A percentile compares a stretch with the other conserved stretches of the same genome.
phyloP scores from a whole-genome alignment of 2,797 vertebrate species.

The Phyllotis vaccarum region DNA sequence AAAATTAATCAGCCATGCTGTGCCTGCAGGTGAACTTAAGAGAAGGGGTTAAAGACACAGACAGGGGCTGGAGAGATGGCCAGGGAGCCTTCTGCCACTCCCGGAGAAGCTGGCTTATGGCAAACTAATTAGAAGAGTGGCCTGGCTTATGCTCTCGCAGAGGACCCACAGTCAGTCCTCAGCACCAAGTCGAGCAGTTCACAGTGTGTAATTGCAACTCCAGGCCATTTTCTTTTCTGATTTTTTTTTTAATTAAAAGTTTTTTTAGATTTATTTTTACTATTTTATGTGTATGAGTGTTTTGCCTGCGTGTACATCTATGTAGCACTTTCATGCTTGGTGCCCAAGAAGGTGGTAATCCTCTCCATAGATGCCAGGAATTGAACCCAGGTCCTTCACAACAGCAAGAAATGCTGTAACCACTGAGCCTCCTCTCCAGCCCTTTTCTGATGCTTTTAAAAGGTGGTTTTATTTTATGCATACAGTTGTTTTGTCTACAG shows the following conservation, averaged over 20 bases:
- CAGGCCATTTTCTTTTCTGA: neutral
- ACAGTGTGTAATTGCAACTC: neutral
- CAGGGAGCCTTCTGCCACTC: neutral
- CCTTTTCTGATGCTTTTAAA: neutral
- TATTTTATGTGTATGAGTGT: neutral
- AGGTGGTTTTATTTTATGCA: neutral
- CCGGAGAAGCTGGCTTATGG: neutral
- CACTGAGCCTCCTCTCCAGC: neutral
- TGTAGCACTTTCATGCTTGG: neutral
- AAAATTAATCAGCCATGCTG: neutral
- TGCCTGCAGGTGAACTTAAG: neutral
- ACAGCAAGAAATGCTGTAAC: neutral
- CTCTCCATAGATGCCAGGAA: neutral
- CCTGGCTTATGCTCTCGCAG: fast-evolving
- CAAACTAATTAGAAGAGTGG: neutral
- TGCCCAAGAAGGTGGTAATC: neutral
- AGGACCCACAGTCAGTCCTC: neutral
- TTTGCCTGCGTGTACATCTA: neutral
- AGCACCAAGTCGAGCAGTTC: neutral
- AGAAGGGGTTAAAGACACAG: neutral
- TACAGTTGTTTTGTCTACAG: neutral
- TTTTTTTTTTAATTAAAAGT: neutral
- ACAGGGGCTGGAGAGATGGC: neutral
- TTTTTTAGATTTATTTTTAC: neutral
- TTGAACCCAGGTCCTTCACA: neutral